phyloP scores from a whole-genome alignment of 1,140 invertebrate genomes.

The Drosophila suzukii region DNA sequence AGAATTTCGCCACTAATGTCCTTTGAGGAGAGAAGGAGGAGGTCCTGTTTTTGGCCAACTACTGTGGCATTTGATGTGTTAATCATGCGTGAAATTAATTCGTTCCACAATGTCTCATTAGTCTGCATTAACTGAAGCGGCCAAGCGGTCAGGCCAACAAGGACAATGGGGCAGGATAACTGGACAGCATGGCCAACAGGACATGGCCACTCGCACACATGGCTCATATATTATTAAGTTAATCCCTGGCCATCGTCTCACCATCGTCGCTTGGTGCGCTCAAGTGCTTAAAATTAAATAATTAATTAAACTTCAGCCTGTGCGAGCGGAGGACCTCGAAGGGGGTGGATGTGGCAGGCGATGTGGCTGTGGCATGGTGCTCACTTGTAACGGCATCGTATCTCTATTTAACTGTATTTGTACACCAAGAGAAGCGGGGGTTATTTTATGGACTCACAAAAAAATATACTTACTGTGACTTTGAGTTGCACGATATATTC shows the following conservation, averaged over 20 bases:
- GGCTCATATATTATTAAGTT: conserved; percentile 83
- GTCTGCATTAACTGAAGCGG: conserved; percentile 76
- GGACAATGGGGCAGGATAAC: conserved; percentile 3
- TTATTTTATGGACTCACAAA: too few species aligned
- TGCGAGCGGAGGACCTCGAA: background rate
- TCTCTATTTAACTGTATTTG: conserved; percentile 32
- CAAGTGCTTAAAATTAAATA: conserved; percentile 83
- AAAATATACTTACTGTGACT: too few species aligned
- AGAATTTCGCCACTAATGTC: conserved; percentile 46
- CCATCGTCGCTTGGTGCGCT: conserved; percentile 71
- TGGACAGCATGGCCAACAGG: background rate
- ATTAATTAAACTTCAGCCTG: conserved; percentile 76
- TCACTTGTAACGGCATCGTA: conserved; percentile 33
- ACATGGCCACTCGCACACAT: conserved; percentile 51
- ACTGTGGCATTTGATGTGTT: conserved; percentile 78
- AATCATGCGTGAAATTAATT: conserved; percentile 84
- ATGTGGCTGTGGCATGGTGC: background rate
- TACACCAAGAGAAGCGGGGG: conserved; percentile 3
- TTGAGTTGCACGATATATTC: too few species aligned
- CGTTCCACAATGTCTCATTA: conserved; percentile 84
- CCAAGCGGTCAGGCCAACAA: conserved; percentile 59
- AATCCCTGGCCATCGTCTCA: conserved; percentile 71
- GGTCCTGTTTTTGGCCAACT: conserved; percentile 10
- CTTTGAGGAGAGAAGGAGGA: background rate
- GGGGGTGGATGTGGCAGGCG: background rate